phyloP scores from a whole-genome alignment of 2,113 vertebrate genomes.

The Tetraodon nigroviridis region DNA sequence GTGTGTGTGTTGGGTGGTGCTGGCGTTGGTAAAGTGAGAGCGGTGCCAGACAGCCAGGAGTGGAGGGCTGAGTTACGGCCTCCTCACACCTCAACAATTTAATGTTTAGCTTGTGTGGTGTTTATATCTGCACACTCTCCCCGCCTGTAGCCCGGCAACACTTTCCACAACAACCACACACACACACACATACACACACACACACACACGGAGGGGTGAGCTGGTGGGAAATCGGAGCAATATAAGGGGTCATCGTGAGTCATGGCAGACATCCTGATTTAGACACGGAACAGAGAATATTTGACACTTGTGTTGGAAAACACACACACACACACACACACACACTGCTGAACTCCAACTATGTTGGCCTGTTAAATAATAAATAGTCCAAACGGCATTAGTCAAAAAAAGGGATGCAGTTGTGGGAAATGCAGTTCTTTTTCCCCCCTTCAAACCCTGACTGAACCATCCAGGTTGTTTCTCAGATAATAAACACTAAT shows the following conservation, averaged over 20 bases:
- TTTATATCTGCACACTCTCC: slow-evolving; percentile 57
- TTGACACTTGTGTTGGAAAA: too few relatives aligned
- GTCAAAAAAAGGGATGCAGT: too few relatives aligned
- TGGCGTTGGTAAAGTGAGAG: slow-evolving; percentile 20
- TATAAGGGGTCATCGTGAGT: not conserved
- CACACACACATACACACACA: slow-evolving; percentile 22
- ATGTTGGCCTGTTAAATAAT: too few relatives aligned
- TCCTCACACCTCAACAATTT: slow-evolving; percentile 25
- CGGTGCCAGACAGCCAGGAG: slow-evolving; percentile 3
- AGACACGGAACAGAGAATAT: not conserved
- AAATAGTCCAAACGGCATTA: too few relatives aligned
- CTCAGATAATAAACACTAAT: too few relatives aligned
- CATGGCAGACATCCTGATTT: not conserved
- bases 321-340: too few relatives aligned
- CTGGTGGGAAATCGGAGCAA: slow-evolving; percentile 18
- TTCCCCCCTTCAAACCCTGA: too few relatives aligned
- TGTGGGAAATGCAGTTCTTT: too few relatives aligned
- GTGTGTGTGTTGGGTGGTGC: not conserved
- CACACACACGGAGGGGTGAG: slow-evolving; percentile 23
- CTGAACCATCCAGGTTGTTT: too few relatives aligned
- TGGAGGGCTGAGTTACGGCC: slow-evolving; percentile 13
- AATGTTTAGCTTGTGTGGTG: slow-evolving; percentile 25
- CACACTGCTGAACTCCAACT: too few relatives aligned
- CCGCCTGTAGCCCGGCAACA: slow-evolving; percentile 58
- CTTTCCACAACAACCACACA: slow-evolving; percentile 55